Evolutionary conservation across 2,113 vertebrate genomes (phyloP).

Genomic region (Mesembrinibis cayennensis): DNA sequence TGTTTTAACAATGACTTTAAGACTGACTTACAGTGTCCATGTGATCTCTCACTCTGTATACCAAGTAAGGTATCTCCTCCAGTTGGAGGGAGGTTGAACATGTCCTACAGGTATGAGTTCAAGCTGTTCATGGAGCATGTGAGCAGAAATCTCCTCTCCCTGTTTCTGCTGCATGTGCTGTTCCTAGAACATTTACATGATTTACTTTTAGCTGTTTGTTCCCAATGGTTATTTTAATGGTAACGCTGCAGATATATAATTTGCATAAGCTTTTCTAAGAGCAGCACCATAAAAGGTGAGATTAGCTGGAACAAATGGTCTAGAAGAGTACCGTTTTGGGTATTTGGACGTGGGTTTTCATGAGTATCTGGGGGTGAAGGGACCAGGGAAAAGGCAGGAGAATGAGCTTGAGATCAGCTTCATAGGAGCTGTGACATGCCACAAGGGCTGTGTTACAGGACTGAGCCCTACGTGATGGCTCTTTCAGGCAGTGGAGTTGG

Average conservation of each 20-base stretch:
- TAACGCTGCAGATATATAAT: not conserved
- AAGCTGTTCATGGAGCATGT: not conserved
- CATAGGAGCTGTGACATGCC: not conserved
- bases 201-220: conserved; percentile 37
- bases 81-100: not conserved
- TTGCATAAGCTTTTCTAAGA: conserved; percentile 7
- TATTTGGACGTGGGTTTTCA: not conserved
- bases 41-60: not conserved
- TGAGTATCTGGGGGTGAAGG: not conserved
- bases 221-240: not conserved
- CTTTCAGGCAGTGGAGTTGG: not conserved
- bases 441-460: not conserved
- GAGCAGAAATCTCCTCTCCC: not conserved
- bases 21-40: not conserved
- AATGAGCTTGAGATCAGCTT: not conserved
- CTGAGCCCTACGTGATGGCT: not conserved
- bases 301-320: not conserved
- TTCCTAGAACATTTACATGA: not conserved
- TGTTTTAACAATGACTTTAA: not conserved
- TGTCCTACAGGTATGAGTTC: not conserved
- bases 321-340: not conserved
- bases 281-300: not conserved
- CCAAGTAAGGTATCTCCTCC: not conserved
- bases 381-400: not conserved
- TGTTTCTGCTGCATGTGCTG: not conserved